These are phyloP conservation scores for Dryocosmus kuriphilus DNA, from an alignment of 2,888 invertebrate species.

Conservation along the genomic window DNA sequence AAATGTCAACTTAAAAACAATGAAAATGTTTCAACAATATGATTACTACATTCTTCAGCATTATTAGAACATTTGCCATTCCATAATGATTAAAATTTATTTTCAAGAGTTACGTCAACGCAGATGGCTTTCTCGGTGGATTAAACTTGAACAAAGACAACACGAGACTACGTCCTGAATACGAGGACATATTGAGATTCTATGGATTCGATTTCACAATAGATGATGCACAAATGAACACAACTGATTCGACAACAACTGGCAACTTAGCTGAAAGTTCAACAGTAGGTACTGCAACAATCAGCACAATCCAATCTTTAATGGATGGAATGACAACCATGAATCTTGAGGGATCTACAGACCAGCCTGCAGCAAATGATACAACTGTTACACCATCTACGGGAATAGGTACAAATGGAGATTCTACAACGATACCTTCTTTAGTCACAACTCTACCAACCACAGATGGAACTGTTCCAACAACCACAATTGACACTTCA, in stretches of 20 bases:
- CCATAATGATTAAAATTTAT: not conserved
- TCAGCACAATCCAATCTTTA: conserved; percentile 9
- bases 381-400: conserved; percentile 44
- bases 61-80: not conserved
- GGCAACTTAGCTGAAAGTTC: conserved; percentile 49
- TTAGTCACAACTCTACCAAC: conserved; percentile 38
- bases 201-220: conserved; percentile 87
- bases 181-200: conserved; percentile 86
- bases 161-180: conserved; percentile 86
- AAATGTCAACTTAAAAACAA: no score
- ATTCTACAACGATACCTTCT: conserved; percentile 33
- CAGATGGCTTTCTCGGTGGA: conserved; percentile 90
- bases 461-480: not conserved
- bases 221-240: conserved; percentile 53
- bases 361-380: not conserved
- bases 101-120: conserved; percentile 89
- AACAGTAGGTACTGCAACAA: conserved; percentile 1
- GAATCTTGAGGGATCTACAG: conserved; percentile 47
- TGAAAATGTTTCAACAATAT: no score
- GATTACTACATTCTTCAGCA: no score
- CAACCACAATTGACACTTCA: conserved; percentile 36
- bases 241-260: conserved; percentile 39
- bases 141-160: conserved; percentile 89
- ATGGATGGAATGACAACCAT: conserved; percentile 68
- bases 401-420: conserved; percentile 39